phyloP scores from a whole-genome alignment of 2,797 vertebrate species.

The Macropodus opercularis region DNA sequence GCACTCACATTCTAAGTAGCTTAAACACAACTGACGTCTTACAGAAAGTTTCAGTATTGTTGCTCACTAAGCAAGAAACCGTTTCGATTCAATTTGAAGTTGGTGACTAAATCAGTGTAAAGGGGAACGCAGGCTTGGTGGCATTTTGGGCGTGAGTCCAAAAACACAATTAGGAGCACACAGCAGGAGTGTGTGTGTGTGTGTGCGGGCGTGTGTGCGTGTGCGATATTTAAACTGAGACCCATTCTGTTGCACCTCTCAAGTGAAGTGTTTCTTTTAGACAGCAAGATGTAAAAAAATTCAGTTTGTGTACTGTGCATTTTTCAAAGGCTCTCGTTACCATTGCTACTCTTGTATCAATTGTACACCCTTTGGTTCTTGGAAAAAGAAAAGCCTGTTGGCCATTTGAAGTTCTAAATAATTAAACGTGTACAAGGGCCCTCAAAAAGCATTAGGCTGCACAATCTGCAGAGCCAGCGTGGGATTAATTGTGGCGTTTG shows the following conservation, averaged over 20 bases:
- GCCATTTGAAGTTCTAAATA: slow-evolving; percentile 70
- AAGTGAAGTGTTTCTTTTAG: slow-evolving; percentile 25
- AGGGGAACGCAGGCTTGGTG: slow-evolving; percentile 15
- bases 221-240: slow-evolving; percentile 56
- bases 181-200: slow-evolving; percentile 36
- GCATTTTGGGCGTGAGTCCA: slow-evolving; percentile 36
- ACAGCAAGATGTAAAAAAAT: slow-evolving; percentile 29
- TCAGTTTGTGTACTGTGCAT: slow-evolving; percentile 18
- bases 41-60: slow-evolving; percentile 51
- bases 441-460: slow-evolving; percentile 51
- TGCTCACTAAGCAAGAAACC: slow-evolving; percentile 61
- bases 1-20: slow-evolving; percentile 61
- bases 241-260: slow-evolving; percentile 42
- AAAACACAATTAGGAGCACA: slow-evolving; percentile 52
- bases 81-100: slow-evolving; percentile 52
- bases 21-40: slow-evolving; percentile 57
- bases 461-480: slow-evolving; percentile 51
- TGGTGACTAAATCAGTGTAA: slow-evolving; percentile 22
- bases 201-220: slow-evolving; percentile 42
- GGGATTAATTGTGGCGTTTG: slow-evolving; percentile 66
- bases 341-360: slow-evolving; percentile 27
- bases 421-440: slow-evolving; percentile 62
- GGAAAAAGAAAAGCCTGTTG: slow-evolving; percentile 52
- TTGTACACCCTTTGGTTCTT: slow-evolving; percentile 26
- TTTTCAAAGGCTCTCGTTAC: slow-evolving; percentile 31